Percentiles rank a stretch among this genome's conserved stretches.
These are phyloP conservation scores for Drosophila sproati DNA, from an alignment of 1,140 invertebrate species.

Conservation along the genomic window DNA sequence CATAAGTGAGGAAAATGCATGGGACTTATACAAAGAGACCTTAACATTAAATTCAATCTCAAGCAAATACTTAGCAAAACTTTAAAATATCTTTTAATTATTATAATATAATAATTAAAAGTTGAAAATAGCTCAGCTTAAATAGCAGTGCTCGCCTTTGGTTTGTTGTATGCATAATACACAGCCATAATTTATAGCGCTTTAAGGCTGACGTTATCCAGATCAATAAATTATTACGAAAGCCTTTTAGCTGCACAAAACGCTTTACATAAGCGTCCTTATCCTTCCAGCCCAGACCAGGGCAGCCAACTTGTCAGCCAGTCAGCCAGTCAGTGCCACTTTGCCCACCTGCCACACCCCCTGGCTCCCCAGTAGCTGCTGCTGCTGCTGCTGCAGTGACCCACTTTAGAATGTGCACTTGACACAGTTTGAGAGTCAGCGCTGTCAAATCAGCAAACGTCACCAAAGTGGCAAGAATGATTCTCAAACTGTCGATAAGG, in stretches of 20 bases:
- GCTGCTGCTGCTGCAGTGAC: constrained; percentile 55
- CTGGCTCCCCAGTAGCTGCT: neutral
- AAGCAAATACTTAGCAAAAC: too few relatives aligned
- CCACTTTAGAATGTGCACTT: constrained; percentile 72
- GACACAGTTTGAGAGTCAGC: constrained; percentile 76
- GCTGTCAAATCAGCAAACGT: constrained; percentile 52
- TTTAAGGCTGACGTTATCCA: neutral
- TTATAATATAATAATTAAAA: too few relatives aligned
- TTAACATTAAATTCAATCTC: too few relatives aligned
- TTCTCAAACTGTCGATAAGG: constrained; percentile 28
- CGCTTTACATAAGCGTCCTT: constrained; percentile 69
- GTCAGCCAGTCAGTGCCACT: constrained; percentile 1
- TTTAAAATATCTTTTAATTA: too few relatives aligned
- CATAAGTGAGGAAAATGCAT: too few relatives aligned
- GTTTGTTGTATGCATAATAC: too few relatives aligned
- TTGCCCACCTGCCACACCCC: neutral
- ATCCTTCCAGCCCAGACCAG: constrained; percentile 53
- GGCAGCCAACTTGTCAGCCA: constrained; percentile 11
- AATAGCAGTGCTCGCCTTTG: too few relatives aligned
- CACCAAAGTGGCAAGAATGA: constrained; percentile 3
- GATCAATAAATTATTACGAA: constrained; percentile 72
- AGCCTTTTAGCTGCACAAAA: constrained; percentile 69
- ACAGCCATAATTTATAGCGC: too few relatives aligned
- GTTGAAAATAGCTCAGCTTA: too few relatives aligned
- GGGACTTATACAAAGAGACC: too few relatives aligned